These are phyloP conservation scores for Trachelus stipa DNA, from an alignment of 2,888 invertebrate species.

Conservation along the genomic window DNA sequence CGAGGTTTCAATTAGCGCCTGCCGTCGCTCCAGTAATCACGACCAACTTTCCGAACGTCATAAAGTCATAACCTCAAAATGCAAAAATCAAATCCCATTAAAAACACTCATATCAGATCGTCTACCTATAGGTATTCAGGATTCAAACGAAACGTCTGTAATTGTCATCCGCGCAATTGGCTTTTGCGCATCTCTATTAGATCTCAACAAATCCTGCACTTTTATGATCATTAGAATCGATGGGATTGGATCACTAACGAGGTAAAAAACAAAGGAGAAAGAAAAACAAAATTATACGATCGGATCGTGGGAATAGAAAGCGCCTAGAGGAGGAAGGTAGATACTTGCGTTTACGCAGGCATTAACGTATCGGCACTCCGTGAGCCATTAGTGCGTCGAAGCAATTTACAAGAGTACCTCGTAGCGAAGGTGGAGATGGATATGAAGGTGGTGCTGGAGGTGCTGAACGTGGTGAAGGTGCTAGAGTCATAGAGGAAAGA, in stretches of 20 bases:
- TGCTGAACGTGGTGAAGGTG: neutral
- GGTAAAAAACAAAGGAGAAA: neutral
- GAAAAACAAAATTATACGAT: neutral
- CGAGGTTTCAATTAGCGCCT: conserved; percentile 26
- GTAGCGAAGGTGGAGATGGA: neutral
- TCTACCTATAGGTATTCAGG: neutral
- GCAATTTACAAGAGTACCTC: neutral
- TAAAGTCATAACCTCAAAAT: neutral
- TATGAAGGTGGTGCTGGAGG: neutral
- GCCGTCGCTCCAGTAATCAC: conserved; percentile 12
- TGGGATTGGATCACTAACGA: neutral
- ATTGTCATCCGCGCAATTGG: neutral
- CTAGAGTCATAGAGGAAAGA: neutral
- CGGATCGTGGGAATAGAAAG: conserved; percentile 58
- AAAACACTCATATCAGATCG: neutral
- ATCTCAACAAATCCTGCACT: neutral
- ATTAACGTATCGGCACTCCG: neutral
- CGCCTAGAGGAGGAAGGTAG: conserved; percentile 24
- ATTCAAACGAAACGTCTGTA: neutral
- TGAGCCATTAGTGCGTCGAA: neutral
- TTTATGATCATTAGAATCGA: neutral
- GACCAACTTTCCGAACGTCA: neutral
- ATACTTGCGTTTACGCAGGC: neutral
- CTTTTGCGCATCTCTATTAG: neutral
- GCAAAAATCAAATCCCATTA: neutral